Conservation (phyloP, 2,888 invertebrate genomes). For the Leucophora obtusa region DNA sequence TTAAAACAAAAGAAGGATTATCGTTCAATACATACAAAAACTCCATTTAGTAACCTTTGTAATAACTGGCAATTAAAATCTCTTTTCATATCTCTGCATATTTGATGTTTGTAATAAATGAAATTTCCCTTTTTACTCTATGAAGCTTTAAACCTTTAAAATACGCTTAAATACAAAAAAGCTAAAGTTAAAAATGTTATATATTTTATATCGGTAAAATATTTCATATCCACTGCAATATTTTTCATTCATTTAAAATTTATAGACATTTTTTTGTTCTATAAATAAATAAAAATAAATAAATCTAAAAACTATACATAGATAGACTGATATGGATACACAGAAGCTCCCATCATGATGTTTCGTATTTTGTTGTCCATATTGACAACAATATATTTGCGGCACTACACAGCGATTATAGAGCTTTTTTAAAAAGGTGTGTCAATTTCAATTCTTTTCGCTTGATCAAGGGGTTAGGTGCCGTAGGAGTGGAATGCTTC, state of each 20-base stretch:
- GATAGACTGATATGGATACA: conserved; percentile 8
- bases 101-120: not conserved
- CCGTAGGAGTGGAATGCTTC: not conserved
- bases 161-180: conserved; percentile 19
- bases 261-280: conserved; percentile 36
- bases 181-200: not conserved
- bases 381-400: not conserved
- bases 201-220: conserved; percentile 31
- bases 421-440: too few relatives aligned
- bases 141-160: conserved; percentile 10
- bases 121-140: not conserved
- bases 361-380: not conserved
- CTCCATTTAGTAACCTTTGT: not conserved
- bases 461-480: too few relatives aligned
- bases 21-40: not conserved
- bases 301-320: conserved; percentile 12
- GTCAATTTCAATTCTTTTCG: not conserved
- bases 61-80: not conserved
- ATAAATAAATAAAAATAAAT: conserved; percentile 46
- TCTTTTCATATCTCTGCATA: not conserved
- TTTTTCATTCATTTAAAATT: conserved; percentile 28
- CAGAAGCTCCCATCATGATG: not conserved
- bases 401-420: too few relatives aligned
- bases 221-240: not conserved
- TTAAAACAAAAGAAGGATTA: too few relatives aligned